Evolutionary conservation across 2,888 invertebrate species (phyloP).

Genomic region (Emmelina monodactyla): DNA sequence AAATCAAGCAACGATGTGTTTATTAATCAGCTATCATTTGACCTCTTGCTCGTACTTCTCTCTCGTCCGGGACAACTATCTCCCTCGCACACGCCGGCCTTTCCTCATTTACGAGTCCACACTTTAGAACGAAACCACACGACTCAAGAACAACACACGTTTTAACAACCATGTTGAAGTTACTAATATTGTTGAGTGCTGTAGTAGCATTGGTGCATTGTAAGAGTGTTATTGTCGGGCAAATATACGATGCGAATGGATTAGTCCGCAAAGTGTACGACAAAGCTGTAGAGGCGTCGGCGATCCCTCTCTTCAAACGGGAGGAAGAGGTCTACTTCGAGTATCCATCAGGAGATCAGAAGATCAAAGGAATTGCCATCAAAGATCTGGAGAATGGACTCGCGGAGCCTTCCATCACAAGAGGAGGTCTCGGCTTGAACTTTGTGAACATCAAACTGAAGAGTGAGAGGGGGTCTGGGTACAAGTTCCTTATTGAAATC

Average conservation of each 20-base stretch:
- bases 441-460: conserved; percentile 48
- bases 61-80: too few relatives aligned
- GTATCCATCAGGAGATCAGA: conserved; percentile 32
- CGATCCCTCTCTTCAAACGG: conserved; percentile 34
- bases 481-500: conserved; percentile 39
- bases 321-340: conserved; percentile 36
- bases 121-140: too few relatives aligned
- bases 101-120: too few relatives aligned
- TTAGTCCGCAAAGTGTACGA: conserved; percentile 34
- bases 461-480: conserved; percentile 46
- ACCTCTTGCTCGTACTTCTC: too few relatives aligned
- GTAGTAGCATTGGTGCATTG: conserved; percentile 22
- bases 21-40: too few relatives aligned
- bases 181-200: conserved; percentile 22
- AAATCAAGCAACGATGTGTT: too few relatives aligned
- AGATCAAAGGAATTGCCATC: conserved; percentile 50
- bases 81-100: too few relatives aligned
- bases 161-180: too few relatives aligned
- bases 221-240: conserved; percentile 39
- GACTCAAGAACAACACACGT: too few relatives aligned
- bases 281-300: conserved; percentile 21
- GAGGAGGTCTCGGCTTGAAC: conserved; percentile 47
- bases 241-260: conserved; percentile 30
- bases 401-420: conserved; percentile 40
- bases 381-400: conserved; percentile 44